Base-by-base conservation (phyloP, 2,113 vertebrate species). In the Muscicapa adusta region DNA sequence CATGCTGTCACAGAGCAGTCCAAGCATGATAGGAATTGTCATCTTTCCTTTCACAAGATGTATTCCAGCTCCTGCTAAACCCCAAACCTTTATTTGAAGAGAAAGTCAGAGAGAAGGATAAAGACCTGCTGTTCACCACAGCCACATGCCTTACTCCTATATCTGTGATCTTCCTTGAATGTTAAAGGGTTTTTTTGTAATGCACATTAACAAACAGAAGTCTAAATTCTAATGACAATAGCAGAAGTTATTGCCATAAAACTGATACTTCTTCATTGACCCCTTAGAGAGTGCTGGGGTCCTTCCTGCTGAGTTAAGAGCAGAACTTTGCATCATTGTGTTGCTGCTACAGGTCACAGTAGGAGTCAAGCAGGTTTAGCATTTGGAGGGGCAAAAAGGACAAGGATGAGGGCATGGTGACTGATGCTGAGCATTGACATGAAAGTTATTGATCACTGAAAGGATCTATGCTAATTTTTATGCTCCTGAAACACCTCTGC, bases 161-260 rank as follows among this genome's bases (percentile, higher is more conserved):
- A 1, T 31, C 28, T 76, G 36, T 34, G 60, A 56, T 76, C 45
- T 51, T 60, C 50, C 57, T 85, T 61, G 34, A 56, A 18, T 80
- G 36, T 63, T 84, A 15, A 56, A 72, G 3, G 1, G 5, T 0
- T 17, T 72, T 65, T 79, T 51, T 3, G 15, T 20, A 33, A 23
- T 11, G 3, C 0, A 0, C 31, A n/a, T 28, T 54, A 54, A 42
- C 0, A 3, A 42, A 19, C 20, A 70, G 24, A 85, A 47, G 15
- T 75, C 26, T 31, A 4, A 67, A 18, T 25, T 60, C 16, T 80
- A 47, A 42, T 45, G 53, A 14, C 20, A 26, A 6, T 14, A 18
- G 40, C 28, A 1, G 15, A 23, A n/a, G 24, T 34, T 24, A 19
- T 7, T 68, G 60, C 3, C 20, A 43, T 77, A 71, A 85, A 82